These are phyloP conservation scores for Nudaria mundana DNA, from an alignment of 2,888 invertebrate species.

Conservation along the genomic window DNA sequence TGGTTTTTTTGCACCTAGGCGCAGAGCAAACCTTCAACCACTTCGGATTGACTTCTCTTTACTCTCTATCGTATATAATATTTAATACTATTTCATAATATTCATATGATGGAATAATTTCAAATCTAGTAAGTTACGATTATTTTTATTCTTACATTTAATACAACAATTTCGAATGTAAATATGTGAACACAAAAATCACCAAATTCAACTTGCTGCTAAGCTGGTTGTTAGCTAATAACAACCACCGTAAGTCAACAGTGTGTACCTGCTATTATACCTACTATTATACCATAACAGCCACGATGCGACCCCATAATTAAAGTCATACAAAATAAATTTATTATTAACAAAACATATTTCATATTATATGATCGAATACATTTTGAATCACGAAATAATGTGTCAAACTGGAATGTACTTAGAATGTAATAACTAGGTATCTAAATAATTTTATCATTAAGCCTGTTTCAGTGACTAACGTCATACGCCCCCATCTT, in stretches of 20 bases:
- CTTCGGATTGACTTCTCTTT: slow-evolving; percentile 31
- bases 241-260: slow-evolving; percentile 24
- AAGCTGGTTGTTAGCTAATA: slow-evolving; percentile 19
- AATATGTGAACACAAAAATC: slow-evolving; percentile 24
- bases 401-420: slow-evolving; percentile 37
- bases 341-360: no score
- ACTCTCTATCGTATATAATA: slow-evolving; percentile 26
- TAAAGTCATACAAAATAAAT: slow-evolving; percentile 5
- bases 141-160: slow-evolving; percentile 31
- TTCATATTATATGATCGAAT: slow-evolving; percentile 22
- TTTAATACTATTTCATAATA: slow-evolving; percentile 30
- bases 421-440: slow-evolving; percentile 17
- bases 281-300: slow-evolving; percentile 32
- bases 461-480: slow-evolving; percentile 68
- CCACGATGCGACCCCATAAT: slow-evolving; percentile 31
- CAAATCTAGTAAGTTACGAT: slow-evolving; percentile 31
- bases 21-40: slow-evolving; percentile 28
- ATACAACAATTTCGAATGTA: slow-evolving; percentile 24
- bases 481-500: slow-evolving; percentile 24
- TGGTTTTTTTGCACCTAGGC: slow-evolving; percentile 35
- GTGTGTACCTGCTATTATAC: slow-evolving; percentile 5
- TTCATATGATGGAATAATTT: slow-evolving; percentile 24
- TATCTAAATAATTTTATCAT: slow-evolving; percentile 22
- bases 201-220: slow-evolving; percentile 12
- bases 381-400: slow-evolving; percentile 16